Base-by-base conservation (phyloP, 92 coral and sea anemone genomes). In the Metridium senile region DNA sequence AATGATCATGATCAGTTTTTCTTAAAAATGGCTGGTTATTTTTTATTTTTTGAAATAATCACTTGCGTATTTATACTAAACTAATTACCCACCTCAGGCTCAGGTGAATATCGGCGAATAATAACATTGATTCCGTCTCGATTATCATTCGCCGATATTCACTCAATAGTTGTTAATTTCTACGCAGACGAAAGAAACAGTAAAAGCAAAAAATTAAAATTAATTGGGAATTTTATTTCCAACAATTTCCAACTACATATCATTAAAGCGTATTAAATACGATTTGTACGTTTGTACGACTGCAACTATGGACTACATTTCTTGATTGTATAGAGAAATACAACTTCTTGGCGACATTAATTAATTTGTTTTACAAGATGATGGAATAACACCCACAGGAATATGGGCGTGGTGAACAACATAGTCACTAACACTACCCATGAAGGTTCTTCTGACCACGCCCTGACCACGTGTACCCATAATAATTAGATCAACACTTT, bases 391-490 rank as follows among this genome's bases (percentile, higher is more conserved):
- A 2, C 80, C 80, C 27, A 85, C 86, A 61, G 90, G 90, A 10
- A 80, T 43, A 30, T 76, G 74, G 33, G 90, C 82, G 54, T 85
- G 86, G 52, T 85, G 90, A 21, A 85, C 90, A 1, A 80, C 85
- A 26, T 80, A 85, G 28, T 80, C 90, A 80, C 86, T 85, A 35
- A 85, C 90, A 43, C 90, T 85, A 9, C 90, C 90, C 19, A 85
- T 30, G 6, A 85, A 23, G 54, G 90, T 85, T 51, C 90, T 46
- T 70, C 90, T 77, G 25, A 85, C 18, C 49, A 71, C 31, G 17
- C 85, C 78, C 19, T 39, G 56, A 9, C 90, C 90, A 32, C 90
- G 78, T 32, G 78, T 68, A 9, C 86, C 90, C 65, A 72, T 33
- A 0, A 85, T 74, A 19, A 85, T 53, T 32, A 85, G n/a, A 22